Conservation (phyloP, 2,888 invertebrate genomes). For the Eubasilissa splendida region DNA sequence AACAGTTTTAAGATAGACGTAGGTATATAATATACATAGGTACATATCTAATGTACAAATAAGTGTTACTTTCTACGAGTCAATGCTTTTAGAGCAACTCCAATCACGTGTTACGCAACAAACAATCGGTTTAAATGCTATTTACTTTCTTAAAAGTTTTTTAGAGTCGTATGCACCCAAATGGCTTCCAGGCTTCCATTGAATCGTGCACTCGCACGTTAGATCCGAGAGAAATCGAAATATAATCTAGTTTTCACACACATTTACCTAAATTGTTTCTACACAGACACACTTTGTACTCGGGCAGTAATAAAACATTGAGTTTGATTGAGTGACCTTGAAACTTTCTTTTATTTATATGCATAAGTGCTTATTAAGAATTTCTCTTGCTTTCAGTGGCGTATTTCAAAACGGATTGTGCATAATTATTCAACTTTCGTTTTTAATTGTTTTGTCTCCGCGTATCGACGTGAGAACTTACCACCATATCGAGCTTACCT, state of each 20-base stretch:
- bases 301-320: background rate
- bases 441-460: conserved; percentile 31
- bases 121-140: conserved; percentile 27
- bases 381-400: conserved; percentile 32
- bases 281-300: background rate
- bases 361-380: conserved; percentile 23
- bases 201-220: background rate
- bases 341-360: conserved; percentile 25
- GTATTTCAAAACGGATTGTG: conserved; percentile 14
- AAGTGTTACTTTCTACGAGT: conserved; percentile 15
- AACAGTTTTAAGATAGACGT: too few relatives aligned
- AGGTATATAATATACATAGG: too few relatives aligned
- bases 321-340: conserved; percentile 37
- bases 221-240: conserved; percentile 29
- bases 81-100: conserved; percentile 5
- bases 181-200: background rate
- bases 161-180: conserved; percentile 13
- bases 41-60: too few relatives aligned
- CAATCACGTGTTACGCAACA: conserved; percentile 8
- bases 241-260: conserved; percentile 34
- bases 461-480: conserved; percentile 1
- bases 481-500: background rate
- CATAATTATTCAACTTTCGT: conserved; percentile 32
- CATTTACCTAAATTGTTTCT: conserved; percentile 34
- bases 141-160: conserved; percentile 31